Evolutionary conservation across 2,113 vertebrate species (phyloP).

Genomic region (Antechinus flavipes): DNA sequence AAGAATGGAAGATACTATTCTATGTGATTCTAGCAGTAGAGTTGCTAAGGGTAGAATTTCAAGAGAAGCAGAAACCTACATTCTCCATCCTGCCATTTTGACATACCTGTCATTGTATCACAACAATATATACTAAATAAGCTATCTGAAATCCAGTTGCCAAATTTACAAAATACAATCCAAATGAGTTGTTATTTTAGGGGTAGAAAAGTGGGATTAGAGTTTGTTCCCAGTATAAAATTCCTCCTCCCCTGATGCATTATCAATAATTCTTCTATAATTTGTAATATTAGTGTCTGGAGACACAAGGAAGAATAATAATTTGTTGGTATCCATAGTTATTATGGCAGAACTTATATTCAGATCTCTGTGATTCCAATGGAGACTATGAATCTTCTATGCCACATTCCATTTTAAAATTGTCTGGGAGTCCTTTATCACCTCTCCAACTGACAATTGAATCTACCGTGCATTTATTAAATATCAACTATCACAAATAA

Average conservation of each 20-base stretch:
- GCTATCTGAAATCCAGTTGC: background rate
- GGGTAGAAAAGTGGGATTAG: background rate
- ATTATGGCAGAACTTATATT: background rate
- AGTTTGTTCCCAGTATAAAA: background rate
- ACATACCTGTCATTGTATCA: background rate
- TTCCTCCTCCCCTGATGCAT: background rate
- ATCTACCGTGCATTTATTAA: background rate
- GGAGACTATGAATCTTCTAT: background rate
- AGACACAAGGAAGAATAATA: background rate
- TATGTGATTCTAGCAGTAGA: background rate
- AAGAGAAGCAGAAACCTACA: slow-evolving; percentile 9
- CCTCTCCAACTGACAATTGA: background rate
- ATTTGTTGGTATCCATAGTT: background rate
- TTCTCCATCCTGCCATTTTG: background rate
- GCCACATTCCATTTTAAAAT: background rate
- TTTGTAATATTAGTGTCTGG: background rate
- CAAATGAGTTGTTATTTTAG: background rate
- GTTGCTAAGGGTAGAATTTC: background rate
- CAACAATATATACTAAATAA: background rate
- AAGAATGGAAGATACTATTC: slow-evolving; percentile 3
- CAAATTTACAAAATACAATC: background rate
- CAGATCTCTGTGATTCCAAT: background rate
- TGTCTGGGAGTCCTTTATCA: background rate
- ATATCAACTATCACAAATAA: background rate
- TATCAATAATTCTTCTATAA: background rate